These are phyloP conservation scores for Phania funesta DNA, from an alignment of 2,888 invertebrate species.

Conservation along the genomic window DNA sequence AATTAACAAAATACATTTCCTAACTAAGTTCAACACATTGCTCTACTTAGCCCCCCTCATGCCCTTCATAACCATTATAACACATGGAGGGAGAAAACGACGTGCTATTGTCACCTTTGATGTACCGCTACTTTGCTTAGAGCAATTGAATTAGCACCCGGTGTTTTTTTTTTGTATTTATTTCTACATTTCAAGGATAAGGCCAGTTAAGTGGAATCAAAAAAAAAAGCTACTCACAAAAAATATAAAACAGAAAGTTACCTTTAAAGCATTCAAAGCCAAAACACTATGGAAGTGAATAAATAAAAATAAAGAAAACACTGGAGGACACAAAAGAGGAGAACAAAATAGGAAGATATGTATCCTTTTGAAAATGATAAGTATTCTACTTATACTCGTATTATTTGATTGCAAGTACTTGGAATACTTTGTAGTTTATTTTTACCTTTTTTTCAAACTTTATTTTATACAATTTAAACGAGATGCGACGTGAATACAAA, in stretches of 20 bases:
- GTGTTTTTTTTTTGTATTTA: conserved; percentile 1
- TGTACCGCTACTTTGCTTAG: conserved; percentile 10
- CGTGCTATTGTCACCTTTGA: conserved; percentile 43
- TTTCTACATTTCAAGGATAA: conserved; percentile 58
- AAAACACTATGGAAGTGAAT: conserved; percentile 24
- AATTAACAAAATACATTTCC: too few species aligned
- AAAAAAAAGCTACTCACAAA: conserved; percentile 6
- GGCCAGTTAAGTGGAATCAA: conserved; percentile 48
- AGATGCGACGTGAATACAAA: conserved; percentile 61
- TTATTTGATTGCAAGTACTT: conserved; percentile 14
- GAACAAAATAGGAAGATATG: conserved; percentile 3
- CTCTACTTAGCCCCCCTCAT: too few species aligned
- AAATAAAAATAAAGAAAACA: not conserved
- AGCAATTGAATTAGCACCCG: conserved; percentile 52
- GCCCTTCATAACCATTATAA: too few species aligned
- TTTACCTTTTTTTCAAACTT: conserved; percentile 23
- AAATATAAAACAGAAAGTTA: conserved; percentile 25
- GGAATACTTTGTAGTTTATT: not conserved
- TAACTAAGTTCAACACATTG: too few species aligned
- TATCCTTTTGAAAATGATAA: conserved; percentile 37
- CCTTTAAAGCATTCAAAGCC: conserved; percentile 15
- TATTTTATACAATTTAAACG: conserved; percentile 46
- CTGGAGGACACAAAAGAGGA: not conserved
- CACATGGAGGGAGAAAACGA: not conserved
- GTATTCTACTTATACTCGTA: conserved; percentile 16